These are phyloP conservation scores for Odontocolon sp. DNA, from an alignment of 2,888 invertebrate genomes.

Conservation along the genomic window DNA sequence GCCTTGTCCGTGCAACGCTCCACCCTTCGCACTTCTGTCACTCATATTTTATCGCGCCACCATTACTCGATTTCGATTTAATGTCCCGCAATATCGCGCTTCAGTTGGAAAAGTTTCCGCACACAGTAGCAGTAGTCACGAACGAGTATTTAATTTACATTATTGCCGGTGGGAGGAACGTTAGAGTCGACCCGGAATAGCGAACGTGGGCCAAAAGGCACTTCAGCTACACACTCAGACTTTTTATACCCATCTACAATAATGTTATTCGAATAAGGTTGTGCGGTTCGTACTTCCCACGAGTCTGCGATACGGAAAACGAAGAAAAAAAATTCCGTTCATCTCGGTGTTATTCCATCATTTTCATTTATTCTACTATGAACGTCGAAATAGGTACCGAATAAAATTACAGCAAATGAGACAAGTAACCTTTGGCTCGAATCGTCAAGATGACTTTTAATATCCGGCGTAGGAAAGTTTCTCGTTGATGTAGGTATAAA, in stretches of 20 bases:
- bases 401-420: not conserved
- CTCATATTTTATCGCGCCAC: constrained; percentile 64
- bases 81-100: constrained; percentile 34
- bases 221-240: not conserved
- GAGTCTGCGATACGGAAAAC: not conserved
- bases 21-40: constrained; percentile 61
- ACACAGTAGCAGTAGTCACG: constrained; percentile 40
- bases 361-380: not conserved
- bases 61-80: constrained; percentile 52
- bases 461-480: not conserved
- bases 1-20: constrained; percentile 57
- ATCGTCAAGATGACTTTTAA: not conserved
- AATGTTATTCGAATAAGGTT: constrained; percentile 27
- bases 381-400: not conserved
- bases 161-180: constrained; percentile 14
- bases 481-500: not conserved
- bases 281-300: not conserved
- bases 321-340: not conserved
- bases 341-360: not conserved
- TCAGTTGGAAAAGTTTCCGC: not conserved
- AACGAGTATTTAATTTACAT: constrained; percentile 52
- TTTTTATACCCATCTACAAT: constrained; percentile 16
- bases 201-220: not conserved
- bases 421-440: not conserved
- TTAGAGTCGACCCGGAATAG: not conserved